phyloP scores from a whole-genome alignment of 2,888 invertebrate species.

The Heliconius aoede region DNA sequence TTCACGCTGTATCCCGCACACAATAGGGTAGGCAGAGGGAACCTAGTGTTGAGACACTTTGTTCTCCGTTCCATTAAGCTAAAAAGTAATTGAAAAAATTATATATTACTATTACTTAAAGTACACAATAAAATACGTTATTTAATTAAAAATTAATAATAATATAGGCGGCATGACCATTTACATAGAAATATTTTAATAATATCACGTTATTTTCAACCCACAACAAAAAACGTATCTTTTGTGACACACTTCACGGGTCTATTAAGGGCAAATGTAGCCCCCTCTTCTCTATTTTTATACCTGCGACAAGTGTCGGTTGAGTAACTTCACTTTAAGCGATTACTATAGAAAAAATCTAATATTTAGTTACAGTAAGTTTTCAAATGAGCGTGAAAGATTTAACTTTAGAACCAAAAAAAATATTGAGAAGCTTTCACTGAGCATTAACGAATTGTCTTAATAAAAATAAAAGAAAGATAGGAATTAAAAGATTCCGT shows the following conservation, averaged over 20 bases:
- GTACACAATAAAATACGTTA: too few relatives aligned
- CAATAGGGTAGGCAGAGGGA: too few relatives aligned
- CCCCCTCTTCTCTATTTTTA: background rate
- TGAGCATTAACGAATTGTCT: background rate
- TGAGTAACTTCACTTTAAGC: slow-evolving; percentile 13
- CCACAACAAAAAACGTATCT: background rate
- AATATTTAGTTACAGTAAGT: slow-evolving; percentile 17
- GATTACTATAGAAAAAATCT: slow-evolving; percentile 25
- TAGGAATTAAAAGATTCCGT: slow-evolving; percentile 3
- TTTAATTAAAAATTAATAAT: too few relatives aligned
- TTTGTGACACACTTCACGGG: background rate
- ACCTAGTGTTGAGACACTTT: too few relatives aligned
- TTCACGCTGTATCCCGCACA: too few relatives aligned
- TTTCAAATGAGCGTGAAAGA: slow-evolving; percentile 24
- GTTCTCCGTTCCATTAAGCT: too few relatives aligned
- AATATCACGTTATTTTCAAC: background rate
- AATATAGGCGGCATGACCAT: background rate
- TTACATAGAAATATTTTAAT: background rate
- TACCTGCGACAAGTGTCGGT: slow-evolving; percentile 36
- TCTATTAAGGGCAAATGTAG: background rate
- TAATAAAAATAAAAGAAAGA: slow-evolving; percentile 5
- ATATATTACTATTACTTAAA: background rate
- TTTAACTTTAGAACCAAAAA: slow-evolving; percentile 3
- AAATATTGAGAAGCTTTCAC: slow-evolving; percentile 22
- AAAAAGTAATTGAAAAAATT: too few relatives aligned